Evolutionary conservation across 1,140 invertebrate species (phyloP).

Genomic region (Panagrolaimus sp.): DNA sequence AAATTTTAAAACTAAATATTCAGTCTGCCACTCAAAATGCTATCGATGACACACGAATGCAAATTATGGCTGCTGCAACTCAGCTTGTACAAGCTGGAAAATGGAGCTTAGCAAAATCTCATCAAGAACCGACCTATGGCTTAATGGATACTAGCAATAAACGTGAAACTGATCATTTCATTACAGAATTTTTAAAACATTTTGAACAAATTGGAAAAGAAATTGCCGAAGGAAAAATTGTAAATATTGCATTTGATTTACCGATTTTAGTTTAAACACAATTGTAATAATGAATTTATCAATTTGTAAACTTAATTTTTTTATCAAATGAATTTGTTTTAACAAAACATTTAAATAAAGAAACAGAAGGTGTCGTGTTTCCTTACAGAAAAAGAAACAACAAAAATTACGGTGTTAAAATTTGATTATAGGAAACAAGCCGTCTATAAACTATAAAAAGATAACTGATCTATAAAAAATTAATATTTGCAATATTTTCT

Average conservation of each 20-base stretch:
- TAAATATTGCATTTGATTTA: background rate
- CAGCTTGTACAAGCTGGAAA: constrained; percentile 18
- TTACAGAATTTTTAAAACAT: background rate
- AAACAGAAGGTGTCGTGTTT: no score
- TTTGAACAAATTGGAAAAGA: background rate
- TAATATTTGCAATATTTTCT: no score
- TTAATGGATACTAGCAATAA: constrained; percentile 20
- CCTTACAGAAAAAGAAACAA: no score
- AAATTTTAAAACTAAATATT: constrained; percentile 5
- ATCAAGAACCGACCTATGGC: constrained; percentile 17
- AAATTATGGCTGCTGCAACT: background rate
- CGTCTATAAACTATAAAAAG: no score
- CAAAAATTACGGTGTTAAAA: no score
- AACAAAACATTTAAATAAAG: no score
- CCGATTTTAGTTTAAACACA: no score
- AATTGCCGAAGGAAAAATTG: constrained; percentile 4
- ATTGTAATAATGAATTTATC: no score
- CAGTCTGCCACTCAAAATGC: background rate
- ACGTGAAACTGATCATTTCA: constrained; percentile 13
- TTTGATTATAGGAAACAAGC: no score
- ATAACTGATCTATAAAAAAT: no score
- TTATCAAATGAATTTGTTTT: no score
- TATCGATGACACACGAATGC: background rate
- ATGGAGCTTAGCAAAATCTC: background rate
- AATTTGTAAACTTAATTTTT: no score